Evolutionary conservation across 2,888 invertebrate genomes (phyloP).

Genomic region (Ichneumon xanthorius): DNA sequence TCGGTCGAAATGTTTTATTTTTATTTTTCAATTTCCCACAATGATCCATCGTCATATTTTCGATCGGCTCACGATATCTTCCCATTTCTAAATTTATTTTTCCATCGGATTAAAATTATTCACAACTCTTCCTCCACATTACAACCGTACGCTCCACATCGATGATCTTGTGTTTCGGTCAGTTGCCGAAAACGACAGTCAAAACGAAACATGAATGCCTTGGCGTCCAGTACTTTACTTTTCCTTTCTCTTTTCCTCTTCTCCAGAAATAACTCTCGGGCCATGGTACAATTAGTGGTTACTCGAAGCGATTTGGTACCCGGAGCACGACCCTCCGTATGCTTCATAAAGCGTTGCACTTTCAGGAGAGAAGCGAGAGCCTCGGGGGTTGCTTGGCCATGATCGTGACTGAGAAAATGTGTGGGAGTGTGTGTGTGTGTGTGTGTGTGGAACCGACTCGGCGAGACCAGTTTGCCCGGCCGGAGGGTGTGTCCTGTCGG

Average conservation of each 20-base stretch:
- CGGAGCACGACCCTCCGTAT: constrained; percentile 76
- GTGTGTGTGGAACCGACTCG: constrained; percentile 9
- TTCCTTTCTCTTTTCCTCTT: constrained; percentile 9
- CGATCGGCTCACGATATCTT: neutral
- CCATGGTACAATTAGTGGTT: constrained; percentile 79
- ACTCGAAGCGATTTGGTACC: constrained; percentile 72
- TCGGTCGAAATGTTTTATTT: too few species aligned
- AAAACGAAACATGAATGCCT: neutral
- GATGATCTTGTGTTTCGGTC: neutral
- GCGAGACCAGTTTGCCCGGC: constrained; percentile 1
- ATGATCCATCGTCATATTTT: neutral
- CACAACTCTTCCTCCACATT: neutral
- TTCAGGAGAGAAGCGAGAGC: constrained; percentile 49
- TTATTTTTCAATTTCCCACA: too few species aligned
- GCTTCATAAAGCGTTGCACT: constrained; percentile 78
- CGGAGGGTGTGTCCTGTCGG: constrained; percentile 31
- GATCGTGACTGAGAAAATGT: constrained; percentile 43
- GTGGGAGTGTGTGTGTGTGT: constrained; percentile 9
- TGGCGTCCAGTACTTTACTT: neutral
- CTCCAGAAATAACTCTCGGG: constrained; percentile 75
- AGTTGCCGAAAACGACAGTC: neutral
- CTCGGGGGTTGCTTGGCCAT: constrained; percentile 35
- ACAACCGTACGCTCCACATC: neutral
- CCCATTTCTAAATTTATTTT: neutral
- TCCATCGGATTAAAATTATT: neutral